Evolutionary conservation across 1,140 invertebrate species (phyloP).

Genomic region (Brachionus rotundiformis): DNA sequence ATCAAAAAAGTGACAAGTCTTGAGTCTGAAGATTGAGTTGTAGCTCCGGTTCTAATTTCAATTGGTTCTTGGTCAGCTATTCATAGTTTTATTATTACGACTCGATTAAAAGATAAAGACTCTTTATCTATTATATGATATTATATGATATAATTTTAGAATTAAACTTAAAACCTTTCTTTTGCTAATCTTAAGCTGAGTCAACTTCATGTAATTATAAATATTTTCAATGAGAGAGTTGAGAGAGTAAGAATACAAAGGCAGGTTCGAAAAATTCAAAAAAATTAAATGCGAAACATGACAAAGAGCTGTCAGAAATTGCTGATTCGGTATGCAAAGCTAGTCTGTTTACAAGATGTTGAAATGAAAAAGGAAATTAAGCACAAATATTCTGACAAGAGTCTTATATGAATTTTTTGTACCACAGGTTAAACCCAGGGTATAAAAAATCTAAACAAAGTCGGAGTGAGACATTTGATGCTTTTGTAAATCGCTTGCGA

Average conservation of each 20-base stretch:
- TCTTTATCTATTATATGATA: no score
- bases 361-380: neutral
- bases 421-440: neutral
- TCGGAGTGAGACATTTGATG: neutral
- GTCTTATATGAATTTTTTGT: conserved; percentile 16
- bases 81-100: neutral
- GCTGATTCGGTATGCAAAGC: no score
- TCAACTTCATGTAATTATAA: no score
- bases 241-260: no score
- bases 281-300: no score
- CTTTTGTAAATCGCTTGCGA: neutral
- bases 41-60: neutral
- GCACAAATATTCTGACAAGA: no score
- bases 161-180: no score
- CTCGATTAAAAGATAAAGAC: neutral
- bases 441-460: neutral
- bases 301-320: no score
- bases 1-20: neutral
- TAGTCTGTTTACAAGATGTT: no score
- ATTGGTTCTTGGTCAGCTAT: conserved; percentile 17
- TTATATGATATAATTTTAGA: no score
- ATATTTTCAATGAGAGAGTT: no score
- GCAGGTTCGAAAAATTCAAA: no score
- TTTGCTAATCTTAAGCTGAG: neutral
- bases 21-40: neutral